These are phyloP conservation scores for Ahaetulla prasina DNA, from an alignment of 2,113 vertebrate species.

Conservation along the genomic window DNA sequence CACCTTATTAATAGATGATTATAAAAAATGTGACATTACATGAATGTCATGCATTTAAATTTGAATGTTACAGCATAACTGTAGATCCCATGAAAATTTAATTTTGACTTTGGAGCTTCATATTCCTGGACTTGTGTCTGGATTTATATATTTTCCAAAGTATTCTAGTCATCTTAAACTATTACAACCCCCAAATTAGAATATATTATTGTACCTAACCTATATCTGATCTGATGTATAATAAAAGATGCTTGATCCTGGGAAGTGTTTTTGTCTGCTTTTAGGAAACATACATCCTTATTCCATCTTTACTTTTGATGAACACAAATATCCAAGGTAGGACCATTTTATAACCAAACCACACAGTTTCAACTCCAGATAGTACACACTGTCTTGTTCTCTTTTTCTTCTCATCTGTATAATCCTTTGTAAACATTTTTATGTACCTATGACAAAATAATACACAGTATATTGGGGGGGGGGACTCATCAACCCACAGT, in stretches of 20 bases:
- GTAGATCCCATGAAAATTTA: neutral
- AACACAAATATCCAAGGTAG: neutral
- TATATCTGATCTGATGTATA: neutral
- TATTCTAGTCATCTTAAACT: neutral
- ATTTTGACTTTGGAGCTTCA: neutral
- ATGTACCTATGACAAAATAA: neutral
- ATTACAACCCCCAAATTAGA: neutral
- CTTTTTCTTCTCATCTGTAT: neutral
- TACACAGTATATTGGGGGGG: fast-evolving
- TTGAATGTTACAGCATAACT: neutral
- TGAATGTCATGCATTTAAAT: neutral
- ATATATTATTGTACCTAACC: neutral
- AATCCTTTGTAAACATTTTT: neutral
- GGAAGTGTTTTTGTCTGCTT: neutral
- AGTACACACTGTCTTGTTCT: neutral
- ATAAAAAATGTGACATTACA: neutral
- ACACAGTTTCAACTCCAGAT: neutral
- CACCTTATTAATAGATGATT: neutral
- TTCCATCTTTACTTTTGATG: neutral
- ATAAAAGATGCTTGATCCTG: neutral
- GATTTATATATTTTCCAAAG: neutral
- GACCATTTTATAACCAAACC: neutral
- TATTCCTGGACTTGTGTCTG: neutral
- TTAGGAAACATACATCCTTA: neutral
- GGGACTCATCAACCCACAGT: neutral